Percentiles rank a stretch among this genome's conserved stretches.
phyloP scores from a whole-genome alignment of 2,797 vertebrate species.

The Myiothlypis coronata region DNA sequence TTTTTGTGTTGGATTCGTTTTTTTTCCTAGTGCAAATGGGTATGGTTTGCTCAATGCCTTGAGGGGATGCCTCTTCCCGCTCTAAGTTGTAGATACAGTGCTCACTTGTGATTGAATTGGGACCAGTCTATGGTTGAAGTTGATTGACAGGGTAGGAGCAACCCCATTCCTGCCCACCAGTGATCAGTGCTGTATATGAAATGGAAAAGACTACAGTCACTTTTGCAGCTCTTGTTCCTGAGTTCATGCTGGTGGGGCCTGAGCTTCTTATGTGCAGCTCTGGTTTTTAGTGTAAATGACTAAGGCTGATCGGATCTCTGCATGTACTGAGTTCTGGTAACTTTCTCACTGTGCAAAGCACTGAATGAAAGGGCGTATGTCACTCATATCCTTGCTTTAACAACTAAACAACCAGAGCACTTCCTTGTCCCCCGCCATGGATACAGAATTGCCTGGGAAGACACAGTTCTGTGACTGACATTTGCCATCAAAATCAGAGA shows the following conservation, averaged over 20 bases:
- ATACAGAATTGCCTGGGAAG: not conserved
- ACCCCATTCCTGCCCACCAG: not conserved
- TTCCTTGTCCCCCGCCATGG: not conserved
- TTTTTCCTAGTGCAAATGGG: not conserved
- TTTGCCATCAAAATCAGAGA: not conserved
- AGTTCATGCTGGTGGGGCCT: not conserved
- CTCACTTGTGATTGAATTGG: not conserved
- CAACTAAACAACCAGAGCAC: not conserved
- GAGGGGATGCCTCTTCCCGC: not conserved
- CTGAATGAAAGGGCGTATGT: not conserved
- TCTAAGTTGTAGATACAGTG: not conserved
- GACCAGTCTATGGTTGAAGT: not conserved
- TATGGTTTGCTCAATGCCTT: not conserved
- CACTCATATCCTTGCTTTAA: not conserved
- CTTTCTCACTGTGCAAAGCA: not conserved
- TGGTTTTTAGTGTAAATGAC: not conserved
- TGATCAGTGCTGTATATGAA: not conserved
- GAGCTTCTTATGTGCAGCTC: not conserved
- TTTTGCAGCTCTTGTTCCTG: not conserved
- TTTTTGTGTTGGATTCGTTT: fast-evolving
- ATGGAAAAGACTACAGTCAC: not conserved
- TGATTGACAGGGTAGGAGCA: not conserved
- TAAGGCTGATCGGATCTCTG: not conserved
- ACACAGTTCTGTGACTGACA: not conserved
- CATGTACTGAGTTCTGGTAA: not conserved